Evolutionary conservation across 2,888 invertebrate genomes (phyloP).

Genomic region (Eristalis arbustorum): DNA sequence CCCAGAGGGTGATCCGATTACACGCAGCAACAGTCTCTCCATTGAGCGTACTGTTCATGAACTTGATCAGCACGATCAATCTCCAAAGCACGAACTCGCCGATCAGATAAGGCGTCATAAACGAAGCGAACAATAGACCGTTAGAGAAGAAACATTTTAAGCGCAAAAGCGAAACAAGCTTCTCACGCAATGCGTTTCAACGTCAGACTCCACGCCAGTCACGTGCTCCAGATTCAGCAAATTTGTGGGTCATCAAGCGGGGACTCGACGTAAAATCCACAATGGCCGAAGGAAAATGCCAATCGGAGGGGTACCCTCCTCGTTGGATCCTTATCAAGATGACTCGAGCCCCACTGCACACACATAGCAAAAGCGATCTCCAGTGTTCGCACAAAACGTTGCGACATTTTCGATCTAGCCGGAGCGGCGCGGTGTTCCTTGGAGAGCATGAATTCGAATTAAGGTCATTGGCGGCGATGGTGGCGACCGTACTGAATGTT

Average conservation of each 20-base stretch:
- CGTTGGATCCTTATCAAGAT: background rate
- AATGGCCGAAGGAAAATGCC: background rate
- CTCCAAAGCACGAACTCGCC: background rate
- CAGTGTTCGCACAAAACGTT: conserved; percentile 45
- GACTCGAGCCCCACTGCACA: background rate
- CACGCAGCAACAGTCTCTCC: background rate
- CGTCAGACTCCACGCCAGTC: background rate
- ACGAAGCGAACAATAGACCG: background rate
- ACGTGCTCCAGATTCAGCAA: background rate
- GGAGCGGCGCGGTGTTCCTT: conserved; percentile 36
- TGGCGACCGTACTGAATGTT: background rate
- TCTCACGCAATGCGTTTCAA: background rate
- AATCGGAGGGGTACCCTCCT: background rate
- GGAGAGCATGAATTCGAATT: conserved; percentile 56
- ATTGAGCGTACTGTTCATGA: background rate
- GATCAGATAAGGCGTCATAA: background rate
- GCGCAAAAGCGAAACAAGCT: background rate
- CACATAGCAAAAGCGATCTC: background rate
- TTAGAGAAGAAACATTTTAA: background rate
- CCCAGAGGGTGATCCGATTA: background rate
- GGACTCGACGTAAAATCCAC: background rate
- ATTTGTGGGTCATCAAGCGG: background rate
- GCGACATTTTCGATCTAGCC: conserved; percentile 53
- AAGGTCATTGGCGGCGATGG: conserved; percentile 60
- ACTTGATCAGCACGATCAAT: background rate